A percentile compares a stretch with the other conserved stretches of the same genome.
Evolutionary conservation across 2,113 vertebrate species (phyloP).

Genomic region (Nesogale talazaci): DNA sequence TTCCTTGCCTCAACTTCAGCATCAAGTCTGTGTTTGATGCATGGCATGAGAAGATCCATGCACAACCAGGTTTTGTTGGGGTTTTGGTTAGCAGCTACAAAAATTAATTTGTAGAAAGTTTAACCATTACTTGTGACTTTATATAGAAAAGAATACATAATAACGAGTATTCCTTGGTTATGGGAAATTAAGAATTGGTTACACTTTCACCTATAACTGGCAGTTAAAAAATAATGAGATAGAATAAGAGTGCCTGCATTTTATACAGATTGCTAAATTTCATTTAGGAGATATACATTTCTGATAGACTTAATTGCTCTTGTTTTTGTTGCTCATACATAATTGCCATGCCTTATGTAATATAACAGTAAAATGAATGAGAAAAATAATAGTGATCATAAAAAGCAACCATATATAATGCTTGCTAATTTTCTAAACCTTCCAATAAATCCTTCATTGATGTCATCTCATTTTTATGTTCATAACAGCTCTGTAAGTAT

Average conservation of each 20-base stretch:
- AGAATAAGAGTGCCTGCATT: constrained; percentile 16
- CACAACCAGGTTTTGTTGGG: constrained; percentile 6
- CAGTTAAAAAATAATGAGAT: not conserved
- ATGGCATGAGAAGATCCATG: not conserved
- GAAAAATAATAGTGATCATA: not conserved
- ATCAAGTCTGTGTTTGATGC: not conserved
- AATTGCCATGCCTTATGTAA: not conserved
- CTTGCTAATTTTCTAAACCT: not conserved
- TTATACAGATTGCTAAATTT: not conserved
- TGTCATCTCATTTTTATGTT: constrained; percentile 9
- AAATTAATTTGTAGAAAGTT: not conserved
- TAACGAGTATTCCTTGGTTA: not conserved
- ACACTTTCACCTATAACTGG: not conserved
- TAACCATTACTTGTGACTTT: constrained; percentile 11
- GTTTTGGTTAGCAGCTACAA: constrained; percentile 16
- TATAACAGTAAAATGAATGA: constrained; percentile 14
- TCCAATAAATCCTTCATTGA: not conserved
- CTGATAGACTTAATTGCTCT: not conserved
- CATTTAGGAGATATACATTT: not conserved
- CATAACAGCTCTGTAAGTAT: not conserved
- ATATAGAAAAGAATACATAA: not conserved
- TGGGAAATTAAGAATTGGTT: not conserved
- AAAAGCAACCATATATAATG: not conserved
- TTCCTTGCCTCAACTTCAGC: not conserved
- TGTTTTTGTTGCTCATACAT: not conserved